Percentiles rank a stretch among this genome's conserved stretches.
Conservation (phyloP, 1,140 invertebrate genomes). For the Mizuhopecten yessoensis region DNA sequence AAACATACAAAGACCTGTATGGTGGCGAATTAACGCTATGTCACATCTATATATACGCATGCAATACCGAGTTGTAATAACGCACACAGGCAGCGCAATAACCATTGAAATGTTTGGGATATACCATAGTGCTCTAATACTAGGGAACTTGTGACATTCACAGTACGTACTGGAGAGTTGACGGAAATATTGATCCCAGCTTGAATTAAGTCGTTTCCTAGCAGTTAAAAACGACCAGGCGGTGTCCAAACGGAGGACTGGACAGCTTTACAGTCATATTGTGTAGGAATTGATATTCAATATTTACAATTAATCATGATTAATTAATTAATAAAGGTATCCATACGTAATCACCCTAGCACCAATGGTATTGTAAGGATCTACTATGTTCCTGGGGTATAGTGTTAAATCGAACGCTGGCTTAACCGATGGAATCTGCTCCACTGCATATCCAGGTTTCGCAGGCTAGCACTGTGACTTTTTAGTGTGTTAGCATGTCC, state of each 20-base stretch:
- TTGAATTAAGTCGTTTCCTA: slow-evolving; percentile 13
- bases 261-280: neutral
- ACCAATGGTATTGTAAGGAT: too few relatives aligned
- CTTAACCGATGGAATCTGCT: too few relatives aligned
- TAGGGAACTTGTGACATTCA: neutral
- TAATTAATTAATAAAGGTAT: neutral
- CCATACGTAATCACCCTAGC: too few relatives aligned
- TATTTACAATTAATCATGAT: slow-evolving; percentile 17
- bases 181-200: neutral
- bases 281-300: neutral
- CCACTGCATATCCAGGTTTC: too few relatives aligned
- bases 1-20: neutral
- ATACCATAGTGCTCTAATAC: neutral
- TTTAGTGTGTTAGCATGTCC: too few relatives aligned
- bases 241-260: neutral
- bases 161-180: neutral
- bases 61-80: neutral
- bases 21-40: neutral
- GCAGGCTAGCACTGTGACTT: too few relatives aligned
- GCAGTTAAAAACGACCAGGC: neutral
- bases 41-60: neutral
- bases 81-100: neutral
- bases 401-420: too few relatives aligned
- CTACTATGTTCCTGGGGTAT: too few relatives aligned
- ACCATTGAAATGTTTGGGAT: neutral